Evolutionary conservation across 1,140 invertebrate genomes (phyloP), one percentile per base, ranked within the genome.

Genomic region (Caenorhabditis remanei): DNA sequence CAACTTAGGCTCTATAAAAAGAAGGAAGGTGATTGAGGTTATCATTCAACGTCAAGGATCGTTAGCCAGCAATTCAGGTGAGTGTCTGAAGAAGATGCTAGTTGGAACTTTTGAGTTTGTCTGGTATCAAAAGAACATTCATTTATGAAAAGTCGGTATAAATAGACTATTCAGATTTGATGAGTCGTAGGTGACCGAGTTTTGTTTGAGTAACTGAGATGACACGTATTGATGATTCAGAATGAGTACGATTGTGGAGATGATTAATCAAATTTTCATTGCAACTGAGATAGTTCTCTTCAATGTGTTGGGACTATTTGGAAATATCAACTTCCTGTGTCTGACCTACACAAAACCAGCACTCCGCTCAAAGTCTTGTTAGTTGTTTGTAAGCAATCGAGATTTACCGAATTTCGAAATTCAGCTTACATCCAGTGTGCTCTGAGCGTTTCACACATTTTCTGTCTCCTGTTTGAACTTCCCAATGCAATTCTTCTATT

Each of bases 221-320:
- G 8, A 8, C 19, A n/a, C n/a, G 14, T 19, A 19, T 63, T 63
- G 32, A 32, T 32, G 32, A 32, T 46, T 43, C 41, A 46, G 41
- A 19, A 71, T 71, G 65, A 24, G 65, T 11, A 9, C 40, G 4
- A 19, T n/a, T 46, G 41, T 71, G 6, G 65, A 43, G 19, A 71
- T 71, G 65, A 71, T 71, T 16, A 71, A 71, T n/a, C 65, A 71
- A n/a, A 71, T 71, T 46, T 83, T 53, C n/a, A 83, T 83, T 21
- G 32, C 56, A 16, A 56, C 50, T 7, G 79, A 58, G 43, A 55
- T 83, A 14, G 56, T 83, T n/a, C 16, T 58, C 16, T 83, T 83
- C 56, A 83, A 83, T 55, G 40, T 83, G 4, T 41, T 83, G 5
- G 79, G 79, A 53, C 24, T 56, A 3, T 83, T 83, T 43, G 79